These are phyloP conservation scores for Neosilurus mollespiculum DNA, from an alignment of 2,797 vertebrate species.

Conservation along the genomic window DNA sequence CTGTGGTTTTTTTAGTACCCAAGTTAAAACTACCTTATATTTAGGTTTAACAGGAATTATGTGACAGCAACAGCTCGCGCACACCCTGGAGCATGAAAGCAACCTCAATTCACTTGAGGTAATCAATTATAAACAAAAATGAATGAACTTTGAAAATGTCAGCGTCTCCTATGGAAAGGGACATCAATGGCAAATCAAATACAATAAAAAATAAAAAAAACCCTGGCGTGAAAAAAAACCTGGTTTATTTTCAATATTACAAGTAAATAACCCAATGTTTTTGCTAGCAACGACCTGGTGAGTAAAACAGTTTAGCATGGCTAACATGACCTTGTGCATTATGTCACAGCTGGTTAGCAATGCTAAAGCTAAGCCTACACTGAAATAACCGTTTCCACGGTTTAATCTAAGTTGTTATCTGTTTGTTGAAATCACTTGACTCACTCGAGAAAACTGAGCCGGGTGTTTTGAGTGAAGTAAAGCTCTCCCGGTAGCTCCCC, in stretches of 20 bases:
- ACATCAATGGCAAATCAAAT: not conserved
- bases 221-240: not conserved
- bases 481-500: conserved; percentile 13
- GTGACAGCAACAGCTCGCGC: not conserved
- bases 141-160: conserved; percentile 6
- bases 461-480: conserved; percentile 25
- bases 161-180: not conserved
- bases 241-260: not conserved
- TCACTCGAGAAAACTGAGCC: conserved; percentile 26
- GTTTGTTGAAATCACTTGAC: not conserved
- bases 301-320: not conserved
- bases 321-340: conserved; percentile 26
- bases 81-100: not conserved
- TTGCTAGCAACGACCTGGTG: not conserved
- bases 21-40: not conserved
- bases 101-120: not conserved
- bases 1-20: too few species aligned
- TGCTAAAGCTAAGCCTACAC: not conserved
- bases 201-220: not conserved
- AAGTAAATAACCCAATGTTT: not conserved
- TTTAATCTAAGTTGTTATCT: not conserved
- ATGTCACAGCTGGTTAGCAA: not conserved
- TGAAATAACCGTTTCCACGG: conserved; percentile 69
- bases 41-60: not conserved
- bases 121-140: not conserved